Percentiles rank a stretch among this genome's conserved stretches.
These are phyloP conservation scores for Choloepus hoffmanni DNA, from an alignment of 2,113 vertebrate genomes.

Conservation along the genomic window DNA sequence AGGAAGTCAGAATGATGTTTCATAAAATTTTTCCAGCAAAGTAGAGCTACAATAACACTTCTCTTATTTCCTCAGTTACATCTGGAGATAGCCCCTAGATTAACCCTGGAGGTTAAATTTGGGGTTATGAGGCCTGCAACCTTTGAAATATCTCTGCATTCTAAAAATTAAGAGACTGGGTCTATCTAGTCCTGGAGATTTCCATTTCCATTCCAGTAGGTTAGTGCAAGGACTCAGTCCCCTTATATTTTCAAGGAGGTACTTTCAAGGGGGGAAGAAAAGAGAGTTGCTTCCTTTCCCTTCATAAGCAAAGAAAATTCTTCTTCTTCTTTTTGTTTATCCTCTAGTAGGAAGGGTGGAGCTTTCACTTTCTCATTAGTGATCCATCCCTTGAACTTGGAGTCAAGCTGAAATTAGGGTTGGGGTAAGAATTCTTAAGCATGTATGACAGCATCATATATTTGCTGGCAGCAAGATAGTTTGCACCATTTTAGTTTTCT, in stretches of 20 bases:
- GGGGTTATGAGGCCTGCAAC: no score
- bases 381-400: neutral
- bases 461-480: neutral
- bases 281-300: neutral
- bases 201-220: neutral
- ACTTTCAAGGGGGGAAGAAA: neutral
- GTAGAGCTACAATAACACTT: neutral
- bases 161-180: neutral
- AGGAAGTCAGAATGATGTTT: neutral
- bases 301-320: neutral
- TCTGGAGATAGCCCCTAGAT: neutral
- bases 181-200: neutral
- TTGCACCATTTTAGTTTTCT: neutral
- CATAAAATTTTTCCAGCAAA: neutral
- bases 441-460: neutral
- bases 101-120: neutral
- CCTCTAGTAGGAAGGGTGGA: neutral
- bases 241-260: neutral
- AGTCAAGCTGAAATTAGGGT: neutral
- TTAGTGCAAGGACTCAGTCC: neutral
- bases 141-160: neutral
- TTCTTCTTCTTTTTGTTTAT: neutral
- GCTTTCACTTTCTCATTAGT: neutral
- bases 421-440: neutral
- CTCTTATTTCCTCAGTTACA: neutral